phyloP scores from a whole-genome alignment of 2,888 invertebrate genomes.

The Shargacucullia verbasci region DNA sequence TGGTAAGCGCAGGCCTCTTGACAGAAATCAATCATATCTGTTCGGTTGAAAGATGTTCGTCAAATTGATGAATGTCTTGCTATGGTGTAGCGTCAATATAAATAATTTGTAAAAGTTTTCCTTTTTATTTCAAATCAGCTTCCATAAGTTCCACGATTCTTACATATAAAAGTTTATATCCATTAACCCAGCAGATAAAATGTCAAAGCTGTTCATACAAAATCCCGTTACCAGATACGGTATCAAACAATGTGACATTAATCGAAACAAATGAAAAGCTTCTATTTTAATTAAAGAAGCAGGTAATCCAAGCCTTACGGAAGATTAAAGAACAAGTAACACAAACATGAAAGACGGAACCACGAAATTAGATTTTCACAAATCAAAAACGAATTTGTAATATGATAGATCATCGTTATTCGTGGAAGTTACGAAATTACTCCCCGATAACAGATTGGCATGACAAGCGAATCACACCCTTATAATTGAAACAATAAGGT shows the following conservation, averaged over 20 bases:
- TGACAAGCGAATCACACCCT: conserved; percentile 60
- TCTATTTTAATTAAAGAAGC: conserved; percentile 54
- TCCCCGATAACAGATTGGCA: conserved; percentile 63
- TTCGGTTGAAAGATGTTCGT: no score
- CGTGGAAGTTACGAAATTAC: conserved; percentile 79
- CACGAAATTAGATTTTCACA: conserved; percentile 83
- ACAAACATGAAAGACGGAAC: conserved; percentile 72
- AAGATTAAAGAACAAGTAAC: conserved; percentile 74
- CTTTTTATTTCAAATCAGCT: no score
- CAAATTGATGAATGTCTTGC: no score
- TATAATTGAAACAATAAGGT: conserved; percentile 59
- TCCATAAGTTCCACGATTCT: no score
- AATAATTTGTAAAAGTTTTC: no score
- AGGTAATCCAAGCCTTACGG: conserved; percentile 61
- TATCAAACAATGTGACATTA: conserved; percentile 50
- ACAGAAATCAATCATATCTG: no score
- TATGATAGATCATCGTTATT: conserved; percentile 83
- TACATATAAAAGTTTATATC: conserved; percentile 17
- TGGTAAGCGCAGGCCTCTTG: no score
- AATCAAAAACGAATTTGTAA: conserved; percentile 86
- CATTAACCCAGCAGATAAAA: conserved; percentile 35
- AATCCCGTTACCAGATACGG: conserved; percentile 44
- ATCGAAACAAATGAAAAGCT: conserved; percentile 45
- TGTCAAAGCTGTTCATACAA: conserved; percentile 41
- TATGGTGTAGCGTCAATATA: no score